These are phyloP conservation scores for Lymantria monacha DNA, from an alignment of 2,888 invertebrate species.

Conservation along the genomic window DNA sequence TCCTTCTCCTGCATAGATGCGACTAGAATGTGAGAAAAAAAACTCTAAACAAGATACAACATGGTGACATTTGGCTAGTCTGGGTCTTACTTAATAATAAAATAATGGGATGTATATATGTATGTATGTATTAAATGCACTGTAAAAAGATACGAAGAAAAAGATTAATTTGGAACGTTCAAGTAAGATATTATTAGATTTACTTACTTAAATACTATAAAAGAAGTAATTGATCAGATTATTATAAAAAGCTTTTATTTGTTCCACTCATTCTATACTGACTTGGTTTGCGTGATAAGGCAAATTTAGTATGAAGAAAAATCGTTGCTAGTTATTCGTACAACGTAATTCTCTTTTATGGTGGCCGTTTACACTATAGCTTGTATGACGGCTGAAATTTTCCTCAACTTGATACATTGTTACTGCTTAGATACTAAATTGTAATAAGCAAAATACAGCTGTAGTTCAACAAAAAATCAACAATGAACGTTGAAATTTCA, in stretches of 20 bases:
- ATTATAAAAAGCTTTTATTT: constrained; percentile 14
- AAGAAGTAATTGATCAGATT: background rate
- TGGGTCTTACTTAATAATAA: no score
- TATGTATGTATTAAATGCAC: no score
- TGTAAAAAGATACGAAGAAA: no score
- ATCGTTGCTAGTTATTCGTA: constrained; percentile 55
- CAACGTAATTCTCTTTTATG: constrained; percentile 61
- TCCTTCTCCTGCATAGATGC: no score
- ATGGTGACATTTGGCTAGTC: no score
- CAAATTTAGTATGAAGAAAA: constrained; percentile 50
- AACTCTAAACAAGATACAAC: no score
- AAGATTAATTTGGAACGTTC: no score
- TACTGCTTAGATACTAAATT: constrained; percentile 19
- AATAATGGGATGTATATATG: no score
- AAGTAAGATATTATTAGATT: no score
- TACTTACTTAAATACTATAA: background rate
- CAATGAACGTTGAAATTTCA: constrained; percentile 4
- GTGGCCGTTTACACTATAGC: constrained; percentile 51
- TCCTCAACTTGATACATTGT: constrained; percentile 40
- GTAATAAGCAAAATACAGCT: constrained; percentile 21
- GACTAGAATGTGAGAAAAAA: no score
- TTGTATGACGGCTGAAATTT: constrained; percentile 48
- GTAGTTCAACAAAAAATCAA: constrained; percentile 10
- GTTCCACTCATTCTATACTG: constrained; percentile 27
- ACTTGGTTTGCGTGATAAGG: constrained; percentile 49